A percentile compares a stretch with the other conserved stretches of the same genome.
Conservation (phyloP, 2,888 invertebrate genomes). For the Nymphalis urticae region DNA sequence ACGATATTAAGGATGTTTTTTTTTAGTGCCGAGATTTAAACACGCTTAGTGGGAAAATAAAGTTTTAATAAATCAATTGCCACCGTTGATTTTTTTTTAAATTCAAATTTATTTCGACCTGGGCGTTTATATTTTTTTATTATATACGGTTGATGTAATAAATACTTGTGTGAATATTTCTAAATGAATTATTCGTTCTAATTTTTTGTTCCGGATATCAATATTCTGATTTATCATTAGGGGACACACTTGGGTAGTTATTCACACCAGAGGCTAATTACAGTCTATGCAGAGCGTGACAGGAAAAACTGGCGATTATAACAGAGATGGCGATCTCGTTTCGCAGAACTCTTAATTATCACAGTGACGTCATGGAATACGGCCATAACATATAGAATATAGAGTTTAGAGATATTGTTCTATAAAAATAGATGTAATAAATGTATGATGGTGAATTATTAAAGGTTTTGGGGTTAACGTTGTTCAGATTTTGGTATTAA, state of each 20-base stretch:
- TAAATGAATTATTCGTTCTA: too few relatives aligned
- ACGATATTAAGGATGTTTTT: background rate
- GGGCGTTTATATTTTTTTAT: too few relatives aligned
- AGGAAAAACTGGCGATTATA: slow-evolving; percentile 54
- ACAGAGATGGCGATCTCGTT: slow-evolving; percentile 57
- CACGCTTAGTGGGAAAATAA: slow-evolving; percentile 5
- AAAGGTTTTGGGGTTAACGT: too few relatives aligned
- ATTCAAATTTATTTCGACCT: background rate
- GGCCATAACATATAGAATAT: background rate
- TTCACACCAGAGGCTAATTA: slow-evolving; percentile 46
- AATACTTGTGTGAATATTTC: too few relatives aligned
- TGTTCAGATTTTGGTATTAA: too few relatives aligned
- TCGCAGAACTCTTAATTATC: slow-evolving; percentile 61
- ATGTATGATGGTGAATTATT: too few relatives aligned
- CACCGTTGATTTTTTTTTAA: background rate
- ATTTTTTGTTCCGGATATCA: background rate
- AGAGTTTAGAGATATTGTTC: background rate
- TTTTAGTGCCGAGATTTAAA: background rate
- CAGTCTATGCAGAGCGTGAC: slow-evolving; percentile 59
- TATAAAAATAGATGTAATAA: background rate
- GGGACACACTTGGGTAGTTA: background rate
- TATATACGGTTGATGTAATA: too few relatives aligned
- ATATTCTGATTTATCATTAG: background rate
- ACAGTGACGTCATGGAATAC: slow-evolving; percentile 37
- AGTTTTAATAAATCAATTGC: slow-evolving; percentile 4